Base-by-base conservation (phyloP, 1,140 invertebrate genomes). In the Pollicipes pollicipes region DNA sequence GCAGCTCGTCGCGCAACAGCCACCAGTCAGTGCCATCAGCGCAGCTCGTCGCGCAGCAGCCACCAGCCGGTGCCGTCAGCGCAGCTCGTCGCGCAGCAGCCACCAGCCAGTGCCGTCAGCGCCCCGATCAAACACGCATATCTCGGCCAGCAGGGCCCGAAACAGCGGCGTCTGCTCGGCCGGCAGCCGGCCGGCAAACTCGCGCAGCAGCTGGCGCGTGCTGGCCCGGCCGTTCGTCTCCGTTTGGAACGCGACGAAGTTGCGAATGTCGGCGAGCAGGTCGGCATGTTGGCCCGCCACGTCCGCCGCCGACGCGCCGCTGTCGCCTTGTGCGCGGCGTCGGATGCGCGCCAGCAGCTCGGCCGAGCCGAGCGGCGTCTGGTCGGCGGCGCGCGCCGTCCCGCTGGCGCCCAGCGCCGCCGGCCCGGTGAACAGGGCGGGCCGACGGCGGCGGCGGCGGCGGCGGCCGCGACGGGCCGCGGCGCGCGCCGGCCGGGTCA, bases 81-180 rank as follows among this genome's bases (percentile, higher is more conserved):
- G 74, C 76, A 84, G 86, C 72, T 85, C 83, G 72, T 77, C 76
- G 76, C 83, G 83, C 21, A 86, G 76, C 31, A 75, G 79, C 85
- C 85, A 86, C 35, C 83, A 75, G 3, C 84, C 83, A 71, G 78
- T 72, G 30, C 81, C 81, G 75, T 80, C 75, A 26, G 74, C 72
- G 64, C 77, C 78, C 74, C 80, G 76, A 30, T 81, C 75, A 77
- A 86, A 85, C 70, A 80, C 80, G 78, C 85, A 87, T 10, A 87
- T 80, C 76, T 84, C 79, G 3, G 77, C 79, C 0, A 87, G 77
- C 73, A 87, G 79, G 13, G 83, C 81, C 73, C 85, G 86, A 75
- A 87, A 87, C 37, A 86, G 77, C 17, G 84, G 81, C 0, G 83
- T 83, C 29, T 84, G 78, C 63, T 80, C 74, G 0, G 78, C 71